Evolutionary conservation across 2,797 vertebrate species (phyloP).

Genomic region (Brachyrhaphis roseni): DNA sequence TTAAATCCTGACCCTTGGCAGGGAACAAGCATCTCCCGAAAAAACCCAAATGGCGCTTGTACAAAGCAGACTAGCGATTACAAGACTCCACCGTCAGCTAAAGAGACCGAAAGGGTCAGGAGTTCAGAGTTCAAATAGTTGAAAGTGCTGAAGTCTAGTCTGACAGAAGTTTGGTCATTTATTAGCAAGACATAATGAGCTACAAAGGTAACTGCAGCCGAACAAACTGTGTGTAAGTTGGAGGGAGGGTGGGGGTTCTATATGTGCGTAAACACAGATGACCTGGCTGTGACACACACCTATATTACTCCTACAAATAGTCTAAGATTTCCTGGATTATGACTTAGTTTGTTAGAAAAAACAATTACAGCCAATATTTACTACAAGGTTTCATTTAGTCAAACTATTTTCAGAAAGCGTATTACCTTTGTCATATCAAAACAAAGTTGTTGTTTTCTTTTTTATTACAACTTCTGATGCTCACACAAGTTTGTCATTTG

Average conservation of each 20-base stretch:
- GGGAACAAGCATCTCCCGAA: conserved; percentile 68
- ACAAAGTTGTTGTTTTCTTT: not conserved
- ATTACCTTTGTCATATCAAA: too few species aligned
- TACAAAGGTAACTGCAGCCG: conserved; percentile 27
- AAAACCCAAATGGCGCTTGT: conserved; percentile 61
- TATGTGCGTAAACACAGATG: not conserved
- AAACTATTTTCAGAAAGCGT: too few species aligned
- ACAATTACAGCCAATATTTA: not conserved
- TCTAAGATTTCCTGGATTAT: not conserved
- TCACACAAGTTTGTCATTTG: not conserved
- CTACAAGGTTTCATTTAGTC: not conserved
- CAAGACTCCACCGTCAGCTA: conserved; percentile 52
- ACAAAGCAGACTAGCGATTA: conserved; percentile 71
- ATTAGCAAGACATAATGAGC: conserved; percentile 32
- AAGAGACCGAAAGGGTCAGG: conserved; percentile 47
- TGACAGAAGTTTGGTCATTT: conserved; percentile 30
- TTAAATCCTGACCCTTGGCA: conserved; percentile 71
- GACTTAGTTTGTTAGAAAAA: not conserved
- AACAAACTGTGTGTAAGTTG: conserved; percentile 20
- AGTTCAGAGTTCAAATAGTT: conserved; percentile 70
- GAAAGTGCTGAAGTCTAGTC: conserved; percentile 39
- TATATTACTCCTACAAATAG: not conserved
- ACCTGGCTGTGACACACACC: not conserved
- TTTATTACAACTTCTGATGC: not conserved
- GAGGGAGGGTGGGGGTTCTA: conserved; percentile 27